These are phyloP conservation scores for Eudyptes chrysolophus DNA, from an alignment of 2,113 vertebrate species.

Conservation along the genomic window DNA sequence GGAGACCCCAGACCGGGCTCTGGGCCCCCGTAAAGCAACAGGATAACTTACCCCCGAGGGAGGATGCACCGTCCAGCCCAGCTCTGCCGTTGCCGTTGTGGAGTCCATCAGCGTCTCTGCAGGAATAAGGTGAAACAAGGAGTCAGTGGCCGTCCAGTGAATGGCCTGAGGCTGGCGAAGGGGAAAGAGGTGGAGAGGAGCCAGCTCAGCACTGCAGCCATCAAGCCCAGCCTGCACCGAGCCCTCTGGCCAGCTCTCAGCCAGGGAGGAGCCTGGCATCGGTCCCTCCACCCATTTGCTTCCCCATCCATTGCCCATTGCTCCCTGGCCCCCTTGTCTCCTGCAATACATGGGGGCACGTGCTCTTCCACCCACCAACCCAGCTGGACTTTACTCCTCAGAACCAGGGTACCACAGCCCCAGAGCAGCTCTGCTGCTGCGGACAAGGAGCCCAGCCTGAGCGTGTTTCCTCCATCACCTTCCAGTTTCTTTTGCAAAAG, in stretches of 20 bases:
- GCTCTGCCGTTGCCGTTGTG: constrained; percentile 92
- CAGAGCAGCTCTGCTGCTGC: background rate
- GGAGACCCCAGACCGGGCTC: background rate
- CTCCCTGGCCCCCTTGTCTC: background rate
- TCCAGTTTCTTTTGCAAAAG: background rate
- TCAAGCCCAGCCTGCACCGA: background rate
- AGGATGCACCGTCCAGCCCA: constrained; percentile 93
- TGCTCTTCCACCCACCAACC: background rate
- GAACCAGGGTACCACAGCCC: background rate
- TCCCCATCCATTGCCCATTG: background rate
- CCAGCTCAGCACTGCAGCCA: background rate
- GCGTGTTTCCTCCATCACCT: background rate
- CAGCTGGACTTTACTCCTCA: background rate
- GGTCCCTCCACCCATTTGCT: background rate
- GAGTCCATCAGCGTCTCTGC: constrained; percentile 96
- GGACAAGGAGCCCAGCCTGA: background rate
- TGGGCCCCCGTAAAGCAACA: accelerated
- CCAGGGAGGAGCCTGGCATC: accelerated
- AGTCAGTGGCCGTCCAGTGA: background rate
- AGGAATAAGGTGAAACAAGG: constrained; percentile 37
- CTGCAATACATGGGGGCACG: accelerated
- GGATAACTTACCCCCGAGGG: constrained; percentile 86
- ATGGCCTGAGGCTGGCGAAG: background rate
- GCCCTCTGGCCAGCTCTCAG: background rate
- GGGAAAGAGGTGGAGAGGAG: background rate